Evolutionary conservation across 2,113 vertebrate genomes (phyloP), one percentile per base, ranked within the genome.

Genomic region (Cochlearius cochlearius): DNA sequence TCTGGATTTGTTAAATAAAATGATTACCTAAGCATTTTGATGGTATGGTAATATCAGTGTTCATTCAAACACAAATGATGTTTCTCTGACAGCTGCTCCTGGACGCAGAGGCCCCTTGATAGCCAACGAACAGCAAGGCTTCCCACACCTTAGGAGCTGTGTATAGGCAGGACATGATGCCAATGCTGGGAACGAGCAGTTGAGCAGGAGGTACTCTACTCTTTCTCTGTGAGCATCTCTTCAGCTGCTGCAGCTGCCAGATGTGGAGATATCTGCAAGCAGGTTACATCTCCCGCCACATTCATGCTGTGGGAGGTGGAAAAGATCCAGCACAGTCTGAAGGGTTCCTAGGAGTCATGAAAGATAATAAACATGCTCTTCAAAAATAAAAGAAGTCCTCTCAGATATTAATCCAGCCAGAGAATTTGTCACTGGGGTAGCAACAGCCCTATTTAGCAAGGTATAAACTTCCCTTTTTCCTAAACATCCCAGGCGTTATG

Each of bases 381-480:
- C 20, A 58, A 52, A 34, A 32, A 41, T 43, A 4, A 45, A n/a
- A 60, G 26, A 38, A 11, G 3, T 21, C 6, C 2, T 55, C 10
- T 84, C 26, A 22, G 49, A 53, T 84, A 92, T 80, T 68, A 62
- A 62, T 92, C 74, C 30, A 69, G 38, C 10, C 13, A 76, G 67
- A 73, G 52, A 89, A 81, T 93, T 83, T 92, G 36, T 94, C 90
- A 62, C 10, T 50, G 69, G 59, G 81, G 7, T 68, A 87, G 81
- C 84, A 92, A 92, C 87, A 84, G 30, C 66, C 66, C 45, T 93
- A 81, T 95, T 96, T 97, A 97, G 87, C 39, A 56, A 92, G 91
- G 58, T 80, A 80, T 86, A 96, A 97, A 89, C 91, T 97, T 97
- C 92, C 94, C 45, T 92, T 94, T 86, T 95, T 92, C 95, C 94